These are phyloP conservation scores for Drosophila subpulchrella DNA, from an alignment of 1,140 invertebrate genomes.

Conservation along the genomic window DNA sequence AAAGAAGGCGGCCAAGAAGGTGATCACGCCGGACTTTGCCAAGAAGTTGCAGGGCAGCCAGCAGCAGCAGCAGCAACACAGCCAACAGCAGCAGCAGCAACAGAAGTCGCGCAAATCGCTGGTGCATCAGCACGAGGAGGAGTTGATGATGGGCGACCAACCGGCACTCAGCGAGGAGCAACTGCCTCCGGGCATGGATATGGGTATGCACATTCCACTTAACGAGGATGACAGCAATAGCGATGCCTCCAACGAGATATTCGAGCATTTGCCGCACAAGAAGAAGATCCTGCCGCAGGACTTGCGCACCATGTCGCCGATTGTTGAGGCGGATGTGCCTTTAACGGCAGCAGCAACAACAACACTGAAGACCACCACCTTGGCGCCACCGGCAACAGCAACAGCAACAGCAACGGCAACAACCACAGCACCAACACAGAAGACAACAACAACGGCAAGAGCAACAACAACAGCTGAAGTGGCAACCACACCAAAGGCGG, in stretches of 20 bases:
- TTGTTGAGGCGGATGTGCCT: constrained; percentile 28
- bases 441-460: neutral
- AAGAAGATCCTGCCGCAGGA: constrained; percentile 77
- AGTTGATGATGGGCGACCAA: constrained; percentile 84
- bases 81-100: constrained; percentile 18
- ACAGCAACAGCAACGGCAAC: constrained; percentile 6
- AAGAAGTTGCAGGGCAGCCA: constrained; percentile 47
- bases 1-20: constrained; percentile 78
- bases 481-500: constrained; percentile 5
- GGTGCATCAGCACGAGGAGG: constrained; percentile 37
- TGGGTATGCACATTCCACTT: neutral
- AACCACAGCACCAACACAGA: too few species aligned
- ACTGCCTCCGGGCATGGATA: constrained; percentile 22
- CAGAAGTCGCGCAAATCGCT: constrained; percentile 19
- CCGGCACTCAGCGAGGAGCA: constrained; percentile 64
- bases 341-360: constrained; percentile 9
- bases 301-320: constrained; percentile 63
- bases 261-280: constrained; percentile 73
- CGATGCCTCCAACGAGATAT: constrained; percentile 76
- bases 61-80: constrained; percentile 37
- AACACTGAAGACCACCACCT: constrained; percentile 3
- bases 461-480: neutral
- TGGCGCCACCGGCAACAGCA: constrained; percentile 15
- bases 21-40: constrained; percentile 42
- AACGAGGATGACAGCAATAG: constrained; percentile 48